These are phyloP conservation scores for Trachelus iudaicus DNA, from an alignment of 2,888 invertebrate species.

Conservation along the genomic window DNA sequence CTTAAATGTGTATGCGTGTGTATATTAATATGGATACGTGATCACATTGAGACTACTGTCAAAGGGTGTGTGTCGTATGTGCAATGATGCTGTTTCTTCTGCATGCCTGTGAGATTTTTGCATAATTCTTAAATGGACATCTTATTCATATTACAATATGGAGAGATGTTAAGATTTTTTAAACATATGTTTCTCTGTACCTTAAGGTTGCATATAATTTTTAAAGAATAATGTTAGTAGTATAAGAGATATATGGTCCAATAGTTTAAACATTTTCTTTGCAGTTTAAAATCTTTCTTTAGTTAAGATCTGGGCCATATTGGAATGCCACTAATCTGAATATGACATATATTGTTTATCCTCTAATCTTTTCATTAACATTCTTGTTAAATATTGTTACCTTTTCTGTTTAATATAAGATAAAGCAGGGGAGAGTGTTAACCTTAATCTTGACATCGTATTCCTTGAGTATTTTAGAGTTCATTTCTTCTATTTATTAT, in stretches of 20 bases:
- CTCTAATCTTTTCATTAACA: not conserved
- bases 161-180: not conserved
- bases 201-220: not conserved
- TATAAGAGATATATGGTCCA: not conserved
- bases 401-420: not conserved
- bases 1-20: constrained; percentile 18
- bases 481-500: not conserved
- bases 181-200: not conserved
- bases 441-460: not conserved
- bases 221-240: not conserved
- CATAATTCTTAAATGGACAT: not conserved
- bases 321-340: not conserved
- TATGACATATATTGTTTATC: not conserved
- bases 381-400: not conserved
- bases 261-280: not conserved
- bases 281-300: not conserved
- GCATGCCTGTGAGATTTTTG: constrained; percentile 27
- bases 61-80: constrained; percentile 31
- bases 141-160: not conserved
- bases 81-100: constrained; percentile 32
- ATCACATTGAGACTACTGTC: constrained; percentile 32
- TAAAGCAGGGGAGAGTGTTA: not conserved
- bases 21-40: not conserved
- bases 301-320: not conserved
- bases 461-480: not conserved